These are phyloP conservation scores for Columba guinea DNA, from an alignment of 2,797 vertebrate genomes.

Conservation along the genomic window DNA sequence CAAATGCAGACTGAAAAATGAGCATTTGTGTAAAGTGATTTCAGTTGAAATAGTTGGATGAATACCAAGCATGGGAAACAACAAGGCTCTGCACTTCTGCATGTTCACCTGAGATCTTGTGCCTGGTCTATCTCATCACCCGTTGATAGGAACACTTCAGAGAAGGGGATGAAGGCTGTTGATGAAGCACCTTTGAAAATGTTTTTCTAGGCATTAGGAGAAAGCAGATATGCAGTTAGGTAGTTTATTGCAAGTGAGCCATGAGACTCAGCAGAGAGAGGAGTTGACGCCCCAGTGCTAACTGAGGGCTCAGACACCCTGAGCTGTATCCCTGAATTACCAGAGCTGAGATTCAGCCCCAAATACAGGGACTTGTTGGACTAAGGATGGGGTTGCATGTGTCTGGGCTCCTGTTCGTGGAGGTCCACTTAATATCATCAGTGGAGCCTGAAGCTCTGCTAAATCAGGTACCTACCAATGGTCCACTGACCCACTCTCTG, in stretches of 20 bases:
- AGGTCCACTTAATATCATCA: neutral
- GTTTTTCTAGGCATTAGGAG: neutral
- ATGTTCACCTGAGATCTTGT: rapidly evolving
- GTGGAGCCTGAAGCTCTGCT: neutral
- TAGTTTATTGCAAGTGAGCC: neutral
- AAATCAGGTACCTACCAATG: neutral
- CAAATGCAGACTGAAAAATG: constrained; percentile 27
- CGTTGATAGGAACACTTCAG: neutral
- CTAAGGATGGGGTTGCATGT: neutral
- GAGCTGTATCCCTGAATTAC: neutral
- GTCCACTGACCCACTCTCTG: neutral
- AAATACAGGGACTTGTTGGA: neutral
- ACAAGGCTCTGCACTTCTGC: neutral
- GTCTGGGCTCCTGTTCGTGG: neutral
- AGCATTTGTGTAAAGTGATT: neutral
- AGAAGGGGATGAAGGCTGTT: neutral
- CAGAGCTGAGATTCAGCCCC: neutral
- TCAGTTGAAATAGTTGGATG: neutral
- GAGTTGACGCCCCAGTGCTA: neutral
- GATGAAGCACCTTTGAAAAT: neutral
- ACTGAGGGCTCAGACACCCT: neutral
- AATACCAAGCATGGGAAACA: neutral
- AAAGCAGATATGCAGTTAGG: neutral
- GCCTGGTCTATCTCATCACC: neutral
- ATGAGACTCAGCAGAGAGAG: too few species aligned